These are phyloP conservation scores for Magallana nippona DNA, from an alignment of 2,888 invertebrate genomes.

Conservation along the genomic window DNA sequence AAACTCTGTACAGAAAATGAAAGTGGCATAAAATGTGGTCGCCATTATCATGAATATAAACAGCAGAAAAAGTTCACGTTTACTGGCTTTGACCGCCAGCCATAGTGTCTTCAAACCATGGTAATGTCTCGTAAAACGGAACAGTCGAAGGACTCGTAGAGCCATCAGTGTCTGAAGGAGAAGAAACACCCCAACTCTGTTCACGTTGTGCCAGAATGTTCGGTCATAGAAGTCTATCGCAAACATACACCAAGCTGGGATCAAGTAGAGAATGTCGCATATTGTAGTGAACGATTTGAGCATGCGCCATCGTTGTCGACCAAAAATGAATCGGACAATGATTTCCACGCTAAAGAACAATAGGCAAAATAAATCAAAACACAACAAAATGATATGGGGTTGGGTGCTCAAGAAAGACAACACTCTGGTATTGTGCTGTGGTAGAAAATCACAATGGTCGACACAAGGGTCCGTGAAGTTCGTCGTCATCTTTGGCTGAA, in stretches of 20 bases:
- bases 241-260: constrained; percentile 61
- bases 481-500: neutral
- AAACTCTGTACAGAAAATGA: constrained; percentile 61
- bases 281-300: constrained; percentile 57
- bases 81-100: constrained; percentile 62
- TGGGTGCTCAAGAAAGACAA: constrained; percentile 55
- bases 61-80: constrained; percentile 61
- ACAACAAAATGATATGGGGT: constrained; percentile 56
- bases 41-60: constrained; percentile 61
- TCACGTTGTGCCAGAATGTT: constrained; percentile 54
- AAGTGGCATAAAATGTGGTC: constrained; percentile 61
- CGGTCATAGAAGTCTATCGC: constrained; percentile 52
- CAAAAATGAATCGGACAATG: constrained; percentile 56
- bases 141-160: constrained; percentile 64
- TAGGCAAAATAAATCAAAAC: constrained; percentile 58
- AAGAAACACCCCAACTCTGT: constrained; percentile 50
- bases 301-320: constrained; percentile 53
- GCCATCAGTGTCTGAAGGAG: constrained; percentile 58
- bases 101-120: constrained; percentile 60
- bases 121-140: constrained; percentile 62
- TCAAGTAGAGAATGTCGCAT: constrained; percentile 61
- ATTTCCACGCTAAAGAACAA: constrained; percentile 65
- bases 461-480: neutral
- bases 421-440: constrained; percentile 52
- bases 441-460: constrained; percentile 28